Base-by-base conservation (phyloP, 2,888 invertebrate genomes). In the Patella pellucida region DNA sequence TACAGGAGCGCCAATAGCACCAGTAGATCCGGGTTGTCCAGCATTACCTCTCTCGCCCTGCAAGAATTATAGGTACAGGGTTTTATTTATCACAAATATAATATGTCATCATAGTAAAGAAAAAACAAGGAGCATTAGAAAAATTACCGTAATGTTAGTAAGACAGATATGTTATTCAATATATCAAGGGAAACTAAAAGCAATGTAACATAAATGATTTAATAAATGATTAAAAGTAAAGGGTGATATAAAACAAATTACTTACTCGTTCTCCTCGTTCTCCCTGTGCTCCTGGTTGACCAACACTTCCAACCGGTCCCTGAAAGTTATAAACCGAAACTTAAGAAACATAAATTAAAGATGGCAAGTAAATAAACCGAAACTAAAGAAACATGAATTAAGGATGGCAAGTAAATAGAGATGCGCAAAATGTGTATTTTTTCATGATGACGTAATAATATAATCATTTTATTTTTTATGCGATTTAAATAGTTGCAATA, bases 31-130 rank as follows among this genome's bases (percentile, higher is more conserved):
- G 9, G 92, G 93, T 0, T 93, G 90, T 14, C 97, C 97, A 0
- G 94, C 93, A 85, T 95, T 91, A 27, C 97, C 96, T 85, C 95
- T 79, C 54, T 87, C 85, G 68, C 88, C 88, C 87, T 88, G 78
- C 51, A 78, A 76, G 41, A 71, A 67, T 9, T 9, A 41, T 41
- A 31, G 31, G 4, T 27, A 5, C 4, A 4, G 7, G 3, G 4
- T 27, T 2, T 31, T 31, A 5, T 31, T 31, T 5, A 31, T 31
- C 31, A 4, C 4, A 31, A 31, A 31, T 31, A 31, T 31, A 31
- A 31, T 27, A 27, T 31, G 31, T 7, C 31, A 31, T 31, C 31
- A 31, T 31, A 31, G 31, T 31, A 31, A n/a, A n/a, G n/a, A 31
- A 5, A 31, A 31, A 31, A 31, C 31, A 4, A 31, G 31, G 0